A percentile compares a stretch with the other conserved stretches of the same genome.
These are phyloP conservation scores for Portunus trituberculatus DNA, from an alignment of 1,140 invertebrate genomes.

Conservation along the genomic window DNA sequence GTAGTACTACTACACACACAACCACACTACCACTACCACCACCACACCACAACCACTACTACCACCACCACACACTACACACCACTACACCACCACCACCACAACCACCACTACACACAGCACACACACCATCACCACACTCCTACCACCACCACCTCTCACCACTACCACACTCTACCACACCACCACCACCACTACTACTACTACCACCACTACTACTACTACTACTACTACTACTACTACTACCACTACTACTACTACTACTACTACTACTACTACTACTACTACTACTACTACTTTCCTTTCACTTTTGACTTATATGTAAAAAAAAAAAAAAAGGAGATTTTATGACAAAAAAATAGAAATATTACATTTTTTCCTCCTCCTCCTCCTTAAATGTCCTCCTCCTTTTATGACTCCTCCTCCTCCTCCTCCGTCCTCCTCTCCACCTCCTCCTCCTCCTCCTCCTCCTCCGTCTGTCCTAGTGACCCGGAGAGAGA, in stretches of 20 bases:
- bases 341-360: too few species aligned
- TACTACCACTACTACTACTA: not conserved
- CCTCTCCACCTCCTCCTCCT: too few species aligned
- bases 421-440: too few species aligned
- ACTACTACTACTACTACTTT: not conserved
- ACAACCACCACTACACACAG: not conserved
- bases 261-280: constrained; percentile 22
- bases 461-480: too few species aligned
- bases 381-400: too few species aligned
- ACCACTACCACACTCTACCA: not conserved
- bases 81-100: not conserved
- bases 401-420: too few species aligned
- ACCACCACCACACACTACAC: not conserved
- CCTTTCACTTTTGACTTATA: too few species aligned
- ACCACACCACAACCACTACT: not conserved
- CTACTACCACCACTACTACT: not conserved
- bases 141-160: too few species aligned
- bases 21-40: not conserved
- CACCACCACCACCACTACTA: not conserved
- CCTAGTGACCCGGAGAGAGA: too few species aligned
- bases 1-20: not conserved
- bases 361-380: too few species aligned
- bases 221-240: constrained; percentile 10
- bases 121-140: not conserved
- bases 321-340: too few species aligned